phyloP scores from a whole-genome alignment of 2,797 vertebrate species.

The Tachyglossus aculeatus region DNA sequence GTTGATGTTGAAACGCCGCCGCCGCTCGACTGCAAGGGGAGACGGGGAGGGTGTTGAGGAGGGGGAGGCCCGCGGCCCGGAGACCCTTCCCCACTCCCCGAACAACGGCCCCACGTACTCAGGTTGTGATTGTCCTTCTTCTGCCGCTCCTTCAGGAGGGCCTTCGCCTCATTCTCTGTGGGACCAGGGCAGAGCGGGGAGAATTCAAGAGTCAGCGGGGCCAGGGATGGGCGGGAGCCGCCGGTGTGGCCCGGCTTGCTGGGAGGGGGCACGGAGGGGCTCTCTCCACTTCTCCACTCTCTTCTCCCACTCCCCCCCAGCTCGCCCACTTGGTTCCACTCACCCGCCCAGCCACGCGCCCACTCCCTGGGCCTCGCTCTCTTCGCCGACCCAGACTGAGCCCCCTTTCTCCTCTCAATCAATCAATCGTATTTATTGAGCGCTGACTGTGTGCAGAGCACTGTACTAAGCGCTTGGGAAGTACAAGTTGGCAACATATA shows the following conservation, averaged over 20 bases:
- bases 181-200: background rate
- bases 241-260: background rate
- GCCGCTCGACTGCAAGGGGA: conserved; percentile 83
- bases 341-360: too few species aligned
- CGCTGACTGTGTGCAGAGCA: too few species aligned
- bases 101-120: conserved; percentile 76
- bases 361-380: background rate
- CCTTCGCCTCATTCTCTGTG: conserved; percentile 78
- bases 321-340: background rate
- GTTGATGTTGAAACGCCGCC: conserved; percentile 92
- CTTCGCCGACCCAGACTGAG: too few species aligned
- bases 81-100: too few species aligned
- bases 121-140: conserved; percentile 95
- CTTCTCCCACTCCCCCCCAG: too few species aligned
- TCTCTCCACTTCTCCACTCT: too few species aligned
- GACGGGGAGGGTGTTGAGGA: conserved; percentile 9
- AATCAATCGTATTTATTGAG: too few species aligned
- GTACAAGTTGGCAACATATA: too few species aligned
- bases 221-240: background rate
- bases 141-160: conserved; percentile 86
- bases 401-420: too few species aligned
- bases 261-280: background rate
- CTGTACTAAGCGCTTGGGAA: too few species aligned
- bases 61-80: too few species aligned
- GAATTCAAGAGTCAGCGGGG: background rate